A percentile compares a stretch with the other conserved stretches of the same genome.
These are phyloP conservation scores for Calephelis nemesis DNA, from an alignment of 1,140 invertebrate genomes.

Conservation along the genomic window DNA sequence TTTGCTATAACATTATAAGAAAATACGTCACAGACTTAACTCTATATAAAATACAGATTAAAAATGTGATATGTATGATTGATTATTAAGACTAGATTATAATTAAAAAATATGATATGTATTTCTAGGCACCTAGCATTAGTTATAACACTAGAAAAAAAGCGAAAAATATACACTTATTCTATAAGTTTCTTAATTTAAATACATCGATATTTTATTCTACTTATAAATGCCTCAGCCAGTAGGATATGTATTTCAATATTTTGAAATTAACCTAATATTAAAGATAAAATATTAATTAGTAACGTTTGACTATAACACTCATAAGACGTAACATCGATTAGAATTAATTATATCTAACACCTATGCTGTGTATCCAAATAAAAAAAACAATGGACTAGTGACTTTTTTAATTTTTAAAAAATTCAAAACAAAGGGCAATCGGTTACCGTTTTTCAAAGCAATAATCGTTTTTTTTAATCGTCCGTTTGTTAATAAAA, in stretches of 20 bases:
- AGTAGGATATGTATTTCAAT: conserved; percentile 71
- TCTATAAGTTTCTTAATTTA: conserved; percentile 45
- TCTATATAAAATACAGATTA: conserved; percentile 36
- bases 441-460: conserved; percentile 60
- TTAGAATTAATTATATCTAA: conserved; percentile 49
- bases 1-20: conserved; percentile 44
- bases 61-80: conserved; percentile 36
- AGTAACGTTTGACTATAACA: conserved; percentile 43
- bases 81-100: conserved; percentile 32
- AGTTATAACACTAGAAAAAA: conserved; percentile 30
- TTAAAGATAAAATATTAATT: conserved; percentile 54
- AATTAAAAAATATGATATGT: conserved; percentile 48
- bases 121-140: conserved; percentile 63
- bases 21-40: conserved; percentile 57
- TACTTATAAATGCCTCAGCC: conserved; percentile 72
- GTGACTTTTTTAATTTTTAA: conserved; percentile 40
- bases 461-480: conserved; percentile 37
- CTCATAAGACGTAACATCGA: conserved; percentile 57
- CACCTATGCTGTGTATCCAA: conserved; percentile 37
- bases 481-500: conserved; percentile 16
- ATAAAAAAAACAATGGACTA: conserved; percentile 42
- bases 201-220: conserved; percentile 51
- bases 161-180: conserved; percentile 40
- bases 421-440: conserved; percentile 46
- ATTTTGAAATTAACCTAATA: conserved; percentile 41